Conservation (phyloP, 2,797 vertebrate genomes). For the Oryzias sinensis region DNA sequence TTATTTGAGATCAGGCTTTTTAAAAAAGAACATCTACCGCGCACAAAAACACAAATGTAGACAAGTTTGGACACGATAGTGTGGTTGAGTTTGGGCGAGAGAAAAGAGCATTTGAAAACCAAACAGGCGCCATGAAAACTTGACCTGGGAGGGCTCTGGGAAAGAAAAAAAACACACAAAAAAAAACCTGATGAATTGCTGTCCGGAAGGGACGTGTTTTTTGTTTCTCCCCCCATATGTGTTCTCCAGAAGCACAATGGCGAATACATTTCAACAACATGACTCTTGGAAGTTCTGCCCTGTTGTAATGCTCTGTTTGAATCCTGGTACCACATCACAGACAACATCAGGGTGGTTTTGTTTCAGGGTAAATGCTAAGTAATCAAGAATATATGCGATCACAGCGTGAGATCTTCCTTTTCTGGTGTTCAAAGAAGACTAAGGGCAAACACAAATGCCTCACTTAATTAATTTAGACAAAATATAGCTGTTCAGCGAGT, state of each 20-base stretch:
- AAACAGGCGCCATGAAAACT: slow-evolving; percentile 97
- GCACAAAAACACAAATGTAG: slow-evolving; percentile 98
- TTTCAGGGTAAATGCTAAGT: slow-evolving; percentile 6
- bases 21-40: slow-evolving; percentile 97
- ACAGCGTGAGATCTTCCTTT: background rate
- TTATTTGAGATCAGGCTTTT: slow-evolving; percentile 92
- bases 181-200: slow-evolving; percentile 87
- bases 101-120: slow-evolving; percentile 92
- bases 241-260: slow-evolving; percentile 88
- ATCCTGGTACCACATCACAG: slow-evolving; percentile 73
- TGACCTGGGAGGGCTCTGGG: slow-evolving; percentile 98
- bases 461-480: no score
- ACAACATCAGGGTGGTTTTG: slow-evolving; percentile 43
- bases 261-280: slow-evolving; percentile 91
- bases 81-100: slow-evolving; percentile 82
- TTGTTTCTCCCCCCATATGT: slow-evolving; percentile 71
- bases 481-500: background rate
- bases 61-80: slow-evolving; percentile 94
- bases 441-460: no score
- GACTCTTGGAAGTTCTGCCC: slow-evolving; percentile 83
- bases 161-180: slow-evolving; percentile 67
- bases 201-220: slow-evolving; percentile 89
- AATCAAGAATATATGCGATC: background rate
- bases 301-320: slow-evolving; percentile 83
- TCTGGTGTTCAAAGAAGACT: no score